Percentiles rank a stretch among this genome's conserved stretches.
These are phyloP conservation scores for Nomada flava DNA, from an alignment of 2,888 invertebrate species.

Conservation along the genomic window DNA sequence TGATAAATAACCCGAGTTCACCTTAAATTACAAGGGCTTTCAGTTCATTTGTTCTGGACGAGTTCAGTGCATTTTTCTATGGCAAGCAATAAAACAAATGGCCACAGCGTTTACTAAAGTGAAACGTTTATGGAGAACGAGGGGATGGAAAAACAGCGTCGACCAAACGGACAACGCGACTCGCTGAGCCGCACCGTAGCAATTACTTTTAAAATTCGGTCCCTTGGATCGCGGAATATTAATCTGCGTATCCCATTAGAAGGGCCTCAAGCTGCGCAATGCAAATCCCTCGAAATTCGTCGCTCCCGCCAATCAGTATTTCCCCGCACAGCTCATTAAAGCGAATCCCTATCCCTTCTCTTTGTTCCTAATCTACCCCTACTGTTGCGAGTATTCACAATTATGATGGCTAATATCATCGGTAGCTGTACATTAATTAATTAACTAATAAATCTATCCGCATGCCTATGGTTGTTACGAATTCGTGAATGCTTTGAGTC, in stretches of 20 bases:
- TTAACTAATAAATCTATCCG: no score
- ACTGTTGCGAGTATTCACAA: slow-evolving; percentile 36
- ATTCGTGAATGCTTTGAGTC: no score
- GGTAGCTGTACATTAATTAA: not conserved
- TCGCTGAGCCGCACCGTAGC: slow-evolving; percentile 17
- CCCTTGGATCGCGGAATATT: slow-evolving; percentile 24
- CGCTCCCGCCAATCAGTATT: not conserved
- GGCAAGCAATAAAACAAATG: slow-evolving; percentile 8
- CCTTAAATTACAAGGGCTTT: not conserved
- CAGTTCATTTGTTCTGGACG: not conserved
- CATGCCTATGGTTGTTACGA: no score
- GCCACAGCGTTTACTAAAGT: not conserved
- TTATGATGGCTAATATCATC: slow-evolving; percentile 30
- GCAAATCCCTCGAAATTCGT: slow-evolving; percentile 17
- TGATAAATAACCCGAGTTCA: no score
- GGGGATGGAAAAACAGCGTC: slow-evolving; percentile 1
- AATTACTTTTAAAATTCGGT: slow-evolving; percentile 61
- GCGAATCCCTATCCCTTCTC: not conserved
- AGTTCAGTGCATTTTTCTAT: not conserved
- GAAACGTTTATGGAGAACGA: not conserved
- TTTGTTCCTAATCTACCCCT: not conserved
- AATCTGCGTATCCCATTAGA: slow-evolving; percentile 42
- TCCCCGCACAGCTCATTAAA: slow-evolving; percentile 2
- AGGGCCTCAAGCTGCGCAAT: not conserved
- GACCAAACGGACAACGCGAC: slow-evolving; percentile 29